Evolutionary conservation across 2,797 vertebrate genomes (phyloP), one percentile per base, ranked within the genome.

Genomic region (Diplodus sargus): DNA sequence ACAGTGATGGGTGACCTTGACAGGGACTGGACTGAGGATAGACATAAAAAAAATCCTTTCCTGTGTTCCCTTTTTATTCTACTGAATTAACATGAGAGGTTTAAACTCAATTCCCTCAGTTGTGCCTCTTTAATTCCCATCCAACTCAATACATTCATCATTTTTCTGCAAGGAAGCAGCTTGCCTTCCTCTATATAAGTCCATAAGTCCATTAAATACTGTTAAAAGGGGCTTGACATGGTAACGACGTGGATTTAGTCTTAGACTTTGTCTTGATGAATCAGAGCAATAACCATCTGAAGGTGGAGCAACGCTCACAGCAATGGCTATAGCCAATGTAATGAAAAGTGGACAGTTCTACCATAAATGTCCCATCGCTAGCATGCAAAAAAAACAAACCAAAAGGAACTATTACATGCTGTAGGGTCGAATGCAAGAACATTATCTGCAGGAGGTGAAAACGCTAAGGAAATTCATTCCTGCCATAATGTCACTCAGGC

Each of bases 21-120:
- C 49, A 45, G 65, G 43, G 53, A 67, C 71, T 53, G 49, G 65
- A 66, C 69, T 51, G 43, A 74, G 66, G 54, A 80, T 39, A 9
- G 59, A 54, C 51, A 84, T 84, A 60, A 88, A 88, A 25, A 78
- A 86, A 85, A 83, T 83, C 4, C 78, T 80, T 73, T 60, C 57
- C 67, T 68, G 8, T 74, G 63, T 74, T 76, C 69, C 12, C 16
- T 70, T 73, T 74, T 57, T 49, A 57, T 85, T 74, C 54, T 3
- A 28, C 63, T 78, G 39, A 83, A 75, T 78, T 74, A 70, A 83
- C 58, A 76, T 52, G 8, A 81, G 58, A 60, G 34, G 23, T 62
- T 85, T 61, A 53, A 77, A 75, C 42, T 76, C 13, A 43, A 4
- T 57, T 81, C 22, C 47, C 49, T 72, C 15, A 30, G n/a, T 49